Base-by-base conservation (phyloP, 2,888 invertebrate species). In the Synanthedon tipuliformis region DNA sequence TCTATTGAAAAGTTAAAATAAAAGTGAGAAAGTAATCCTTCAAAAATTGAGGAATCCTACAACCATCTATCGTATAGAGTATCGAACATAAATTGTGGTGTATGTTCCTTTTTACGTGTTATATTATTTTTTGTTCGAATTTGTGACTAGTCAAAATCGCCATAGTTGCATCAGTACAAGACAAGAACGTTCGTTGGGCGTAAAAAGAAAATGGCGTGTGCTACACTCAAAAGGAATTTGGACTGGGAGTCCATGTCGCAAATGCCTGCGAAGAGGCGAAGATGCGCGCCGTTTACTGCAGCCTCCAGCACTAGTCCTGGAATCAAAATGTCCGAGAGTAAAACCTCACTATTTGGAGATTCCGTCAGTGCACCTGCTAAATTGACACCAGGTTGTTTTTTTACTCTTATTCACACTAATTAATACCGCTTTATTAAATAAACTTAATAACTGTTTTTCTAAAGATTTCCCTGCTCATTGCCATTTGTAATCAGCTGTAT, bases 201-300 rank as follows among this genome's bases (percentile, higher is more conserved):
- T 89, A 88, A 81, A 85, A 90, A 84, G 83, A 91, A 91, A 90
- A 98, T 98, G 98, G 98, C 98, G 90, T 98, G 98, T 91, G 97
- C 97, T 88, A 98, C 98, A 73, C 90, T 98, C 64, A 98, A 98
- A 90, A 92, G 98, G 83, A 93, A 94, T 78, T 90, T 96, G 75
- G 98, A 98, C 82, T 97, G 97, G 92, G 98, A 98, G 88, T 94
- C 96, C 61, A 92, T 96, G 83, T 93, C 94, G 76, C 94, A 94
- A 73, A 89, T 95, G 71, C 95, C 96, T 56, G 92, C 93, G 40
- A 97, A 97, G 86, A 90, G 97, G 75, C 91, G 97, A 82, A 92
- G 97, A 88, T 97, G 96, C 88, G 92, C 93, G 71, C 96, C 96
- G 56, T 94, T 96, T 89, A 94, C 95, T 69, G 90, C 91, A 61